Percentiles rank a stretch among this genome's conserved stretches.
Evolutionary conservation across 2,797 vertebrate genomes (phyloP).

Genomic region (Smutsia temminckii): DNA sequence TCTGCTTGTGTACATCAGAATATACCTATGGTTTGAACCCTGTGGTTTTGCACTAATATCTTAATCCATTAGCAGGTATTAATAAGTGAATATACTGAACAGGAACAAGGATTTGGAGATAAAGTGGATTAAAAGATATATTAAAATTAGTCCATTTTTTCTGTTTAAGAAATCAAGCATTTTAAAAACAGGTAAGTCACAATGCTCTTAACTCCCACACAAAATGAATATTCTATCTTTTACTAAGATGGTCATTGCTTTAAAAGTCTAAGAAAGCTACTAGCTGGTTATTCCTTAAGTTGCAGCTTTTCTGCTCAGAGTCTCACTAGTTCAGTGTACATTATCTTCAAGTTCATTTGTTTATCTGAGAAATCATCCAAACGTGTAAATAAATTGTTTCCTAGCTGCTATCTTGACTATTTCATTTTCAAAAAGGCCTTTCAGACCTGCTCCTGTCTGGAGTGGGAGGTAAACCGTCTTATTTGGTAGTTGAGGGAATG

Average conservation of each 20-base stretch:
- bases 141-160: neutral
- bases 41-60: neutral
- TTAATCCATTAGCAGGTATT: slow-evolving; percentile 4
- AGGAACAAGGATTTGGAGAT: neutral
- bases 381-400: neutral
- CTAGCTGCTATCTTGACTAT: neutral
- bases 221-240: neutral
- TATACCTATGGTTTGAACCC: neutral
- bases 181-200: neutral
- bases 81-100: slow-evolving; percentile 24
- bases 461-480: neutral
- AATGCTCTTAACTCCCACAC: neutral
- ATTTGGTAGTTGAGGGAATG: neutral
- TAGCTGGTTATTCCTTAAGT: slow-evolving; percentile 23
- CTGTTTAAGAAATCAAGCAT: slow-evolving; percentile 32
- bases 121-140: neutral
- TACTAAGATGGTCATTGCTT: neutral
- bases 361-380: slow-evolving; percentile 21
- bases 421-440: neutral
- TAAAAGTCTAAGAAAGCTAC: slow-evolving; percentile 15
- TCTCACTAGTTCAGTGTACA: neutral
- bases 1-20: slow-evolving; percentile 8
- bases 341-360: slow-evolving; percentile 18
- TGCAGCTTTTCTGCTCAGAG: neutral
- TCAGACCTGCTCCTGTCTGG: neutral